Evolutionary conservation across 2,797 vertebrate genomes (phyloP).

Genomic region (Crax fasciolata): DNA sequence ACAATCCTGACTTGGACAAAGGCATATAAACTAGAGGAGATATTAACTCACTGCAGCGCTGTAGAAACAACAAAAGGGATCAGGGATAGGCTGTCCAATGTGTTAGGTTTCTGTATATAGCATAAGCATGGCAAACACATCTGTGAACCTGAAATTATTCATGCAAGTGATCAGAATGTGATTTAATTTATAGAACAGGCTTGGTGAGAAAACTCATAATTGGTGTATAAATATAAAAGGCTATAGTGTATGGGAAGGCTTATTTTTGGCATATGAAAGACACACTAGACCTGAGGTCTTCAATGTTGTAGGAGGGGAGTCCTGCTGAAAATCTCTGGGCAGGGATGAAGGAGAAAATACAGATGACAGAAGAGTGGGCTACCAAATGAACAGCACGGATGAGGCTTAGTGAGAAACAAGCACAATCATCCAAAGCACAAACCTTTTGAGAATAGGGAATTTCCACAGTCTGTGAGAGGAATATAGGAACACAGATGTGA

Average conservation of each 20-base stretch:
- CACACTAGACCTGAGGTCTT: neutral
- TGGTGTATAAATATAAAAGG: neutral
- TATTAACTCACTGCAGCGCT: neutral
- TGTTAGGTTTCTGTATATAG: neutral
- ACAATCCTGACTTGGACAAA: neutral
- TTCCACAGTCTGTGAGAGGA: neutral
- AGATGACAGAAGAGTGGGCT: neutral
- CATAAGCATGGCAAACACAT: neutral
- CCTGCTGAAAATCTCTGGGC: neutral
- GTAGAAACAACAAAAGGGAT: neutral
- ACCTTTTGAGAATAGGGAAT: neutral
- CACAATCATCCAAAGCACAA: neutral
- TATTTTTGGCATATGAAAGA: neutral
- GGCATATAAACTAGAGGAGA: neutral
- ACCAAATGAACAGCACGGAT: neutral
- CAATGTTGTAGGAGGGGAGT: neutral
- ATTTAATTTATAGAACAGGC: neutral
- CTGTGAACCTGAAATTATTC: neutral
- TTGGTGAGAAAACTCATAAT: neutral
- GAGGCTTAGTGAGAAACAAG: neutral
- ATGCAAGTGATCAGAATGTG: neutral
- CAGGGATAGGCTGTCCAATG: neutral
- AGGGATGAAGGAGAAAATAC: neutral
- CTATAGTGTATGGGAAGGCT: neutral
- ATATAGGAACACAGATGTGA: neutral